Evolutionary conservation across 2,797 vertebrate genomes (phyloP).

Genomic region (Epinephelus coioides): DNA sequence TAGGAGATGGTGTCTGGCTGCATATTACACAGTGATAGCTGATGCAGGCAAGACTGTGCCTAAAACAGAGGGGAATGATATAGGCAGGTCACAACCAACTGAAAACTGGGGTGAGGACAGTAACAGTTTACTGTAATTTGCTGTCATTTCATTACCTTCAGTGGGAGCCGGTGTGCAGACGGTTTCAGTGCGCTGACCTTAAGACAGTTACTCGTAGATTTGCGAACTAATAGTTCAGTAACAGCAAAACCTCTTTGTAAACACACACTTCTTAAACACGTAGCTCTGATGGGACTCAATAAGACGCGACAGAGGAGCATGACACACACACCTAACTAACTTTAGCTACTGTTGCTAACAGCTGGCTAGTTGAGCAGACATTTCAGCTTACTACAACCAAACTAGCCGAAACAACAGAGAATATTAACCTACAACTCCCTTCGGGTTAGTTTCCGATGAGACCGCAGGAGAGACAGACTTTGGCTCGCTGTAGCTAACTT

Average conservation of each 20-base stretch:
- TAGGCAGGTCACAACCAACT: neutral
- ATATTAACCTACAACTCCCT: neutral
- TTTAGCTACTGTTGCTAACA: neutral
- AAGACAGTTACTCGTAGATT: neutral
- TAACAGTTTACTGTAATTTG: too few relatives aligned
- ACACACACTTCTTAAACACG: conserved; percentile 5
- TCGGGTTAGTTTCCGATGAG: neutral
- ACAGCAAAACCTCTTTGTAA: neutral
- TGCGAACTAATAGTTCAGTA: neutral
- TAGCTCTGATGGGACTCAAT: conserved; percentile 17
- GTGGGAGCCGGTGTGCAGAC: conserved; percentile 11
- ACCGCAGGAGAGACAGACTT: neutral
- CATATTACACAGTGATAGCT: conserved; percentile 44
- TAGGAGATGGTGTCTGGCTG: conserved; percentile 43
- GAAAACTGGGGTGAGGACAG: too few relatives aligned
- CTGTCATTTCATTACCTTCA: conserved; percentile 51
- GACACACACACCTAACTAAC: conserved; percentile 22
- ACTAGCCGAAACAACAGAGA: neutral
- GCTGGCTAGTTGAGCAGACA: neutral
- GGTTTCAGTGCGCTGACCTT: neutral
- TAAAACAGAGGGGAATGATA: conserved; percentile 5
- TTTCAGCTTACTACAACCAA: neutral
- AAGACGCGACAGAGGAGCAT: conserved; percentile 60
- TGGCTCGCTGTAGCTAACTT: neutral
- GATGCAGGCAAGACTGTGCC: conserved; percentile 19